These are phyloP conservation scores for Dendroctonus ponderosae DNA, from an alignment of 1,140 invertebrate genomes.

Conservation along the genomic window DNA sequence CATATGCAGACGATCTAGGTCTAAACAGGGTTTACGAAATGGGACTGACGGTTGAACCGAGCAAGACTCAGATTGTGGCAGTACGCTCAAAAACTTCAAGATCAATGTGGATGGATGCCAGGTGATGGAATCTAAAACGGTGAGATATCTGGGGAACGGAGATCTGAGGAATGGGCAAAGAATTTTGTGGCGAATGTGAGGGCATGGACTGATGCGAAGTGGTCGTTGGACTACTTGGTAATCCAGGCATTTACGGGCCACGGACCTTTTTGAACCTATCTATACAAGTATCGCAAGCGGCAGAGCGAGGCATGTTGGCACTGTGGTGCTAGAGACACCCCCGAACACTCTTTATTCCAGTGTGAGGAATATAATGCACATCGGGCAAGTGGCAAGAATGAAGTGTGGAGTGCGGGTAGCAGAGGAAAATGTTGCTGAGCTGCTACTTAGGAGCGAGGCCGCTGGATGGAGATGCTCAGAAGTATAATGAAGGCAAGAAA, in stretches of 20 bases:
- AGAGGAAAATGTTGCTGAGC: not conserved
- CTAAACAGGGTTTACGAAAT: not conserved
- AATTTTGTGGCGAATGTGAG: conserved; percentile 16
- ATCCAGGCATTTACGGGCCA: conserved; percentile 28
- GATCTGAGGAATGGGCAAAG: conserved; percentile 17
- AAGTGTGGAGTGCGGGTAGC: not conserved
- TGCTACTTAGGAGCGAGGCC: not conserved
- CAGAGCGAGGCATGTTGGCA: conserved; percentile 2
- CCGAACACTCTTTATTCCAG: conserved; percentile 13
- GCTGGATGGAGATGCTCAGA: not conserved
- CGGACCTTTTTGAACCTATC: conserved; percentile 21
- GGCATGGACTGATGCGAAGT: conserved; percentile 3
- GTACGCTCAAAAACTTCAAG: conserved; percentile 5
- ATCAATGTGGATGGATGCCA: not conserved
- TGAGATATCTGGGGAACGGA: conserved; percentile 8
- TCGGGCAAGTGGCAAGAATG: not conserved
- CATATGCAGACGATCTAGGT: conserved; percentile 27
- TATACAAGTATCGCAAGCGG: not conserved
- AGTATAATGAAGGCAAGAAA: too few species aligned
- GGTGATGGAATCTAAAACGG: not conserved
- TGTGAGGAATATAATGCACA: not conserved
- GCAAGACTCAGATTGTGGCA: conserved; percentile 30
- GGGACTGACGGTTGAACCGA: not conserved
- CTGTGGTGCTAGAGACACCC: not conserved
- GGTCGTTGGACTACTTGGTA: conserved; percentile 8